A percentile compares a stretch with the other conserved stretches of the same genome.
These are phyloP conservation scores for Quadroppia sp. DNA, from an alignment of 2,888 invertebrate species.

Conservation along the genomic window DNA sequence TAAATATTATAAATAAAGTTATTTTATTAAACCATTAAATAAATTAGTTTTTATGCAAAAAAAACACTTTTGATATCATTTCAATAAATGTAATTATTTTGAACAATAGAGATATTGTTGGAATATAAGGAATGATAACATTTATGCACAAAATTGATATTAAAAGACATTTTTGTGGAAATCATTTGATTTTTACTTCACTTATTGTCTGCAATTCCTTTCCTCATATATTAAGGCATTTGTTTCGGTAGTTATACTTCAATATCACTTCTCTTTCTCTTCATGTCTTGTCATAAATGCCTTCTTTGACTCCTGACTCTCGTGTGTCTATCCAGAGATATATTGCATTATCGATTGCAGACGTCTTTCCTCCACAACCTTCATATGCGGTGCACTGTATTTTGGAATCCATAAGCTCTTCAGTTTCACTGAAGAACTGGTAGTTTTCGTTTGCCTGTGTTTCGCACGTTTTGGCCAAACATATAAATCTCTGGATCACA, in stretches of 20 bases:
- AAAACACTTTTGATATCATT: no score
- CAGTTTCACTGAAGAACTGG: neutral
- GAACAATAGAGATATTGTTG: no score
- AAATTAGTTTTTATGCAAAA: neutral
- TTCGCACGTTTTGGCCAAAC: neutral
- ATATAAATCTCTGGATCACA: constrained; percentile 29
- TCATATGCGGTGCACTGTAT: neutral
- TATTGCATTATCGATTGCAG: constrained; percentile 31
- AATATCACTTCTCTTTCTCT: constrained; percentile 15
- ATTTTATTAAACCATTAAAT: neutral
- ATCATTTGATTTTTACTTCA: neutral
- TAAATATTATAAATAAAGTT: neutral
- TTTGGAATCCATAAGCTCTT: neutral
- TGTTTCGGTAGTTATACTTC: constrained; percentile 31
- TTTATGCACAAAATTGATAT: neutral
- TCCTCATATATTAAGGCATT: constrained; percentile 21
- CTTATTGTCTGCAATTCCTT: neutral
- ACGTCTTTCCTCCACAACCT: neutral
- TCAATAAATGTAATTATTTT: no score
- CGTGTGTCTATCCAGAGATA: neutral
- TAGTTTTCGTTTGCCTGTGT: neutral
- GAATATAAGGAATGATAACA: no score
- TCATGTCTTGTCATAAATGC: constrained; percentile 20
- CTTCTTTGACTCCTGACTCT: constrained; percentile 33
- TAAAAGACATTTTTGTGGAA: constrained; percentile 31